Conservation (phyloP, 1,140 invertebrate genomes). For the Idris sp. region DNA sequence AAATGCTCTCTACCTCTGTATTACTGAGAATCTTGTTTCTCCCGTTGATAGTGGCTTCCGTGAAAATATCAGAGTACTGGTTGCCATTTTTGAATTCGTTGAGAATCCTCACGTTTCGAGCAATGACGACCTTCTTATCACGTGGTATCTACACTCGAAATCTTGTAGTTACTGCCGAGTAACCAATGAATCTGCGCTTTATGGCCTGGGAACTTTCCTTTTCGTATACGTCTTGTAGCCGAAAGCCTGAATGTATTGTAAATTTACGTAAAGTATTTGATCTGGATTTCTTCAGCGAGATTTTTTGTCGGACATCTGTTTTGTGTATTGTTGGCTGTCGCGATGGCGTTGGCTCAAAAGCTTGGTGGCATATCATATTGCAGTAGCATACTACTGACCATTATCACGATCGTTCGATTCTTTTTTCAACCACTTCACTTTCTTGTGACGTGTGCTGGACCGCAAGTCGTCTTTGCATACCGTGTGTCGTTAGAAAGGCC, state of each 20-base stretch:
- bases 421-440: neutral
- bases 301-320: slow-evolving; percentile 2
- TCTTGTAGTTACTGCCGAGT: neutral
- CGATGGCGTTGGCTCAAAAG: neutral
- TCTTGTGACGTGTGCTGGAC: neutral
- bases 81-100: slow-evolving; percentile 2
- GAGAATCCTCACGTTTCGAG: slow-evolving; percentile 56
- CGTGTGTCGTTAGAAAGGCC: neutral
- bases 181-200: slow-evolving; percentile 21
- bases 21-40: neutral
- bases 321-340: neutral
- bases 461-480: neutral
- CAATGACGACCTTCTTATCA: slow-evolving; percentile 53
- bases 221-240: slow-evolving; percentile 52
- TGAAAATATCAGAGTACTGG: neutral
- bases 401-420: slow-evolving; percentile 6
- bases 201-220: slow-evolving; percentile 52
- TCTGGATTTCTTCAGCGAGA: slow-evolving; percentile 7
- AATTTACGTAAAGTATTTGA: slow-evolving; percentile 61
- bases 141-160: neutral
- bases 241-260: slow-evolving; percentile 64
- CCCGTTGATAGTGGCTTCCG: slow-evolving; percentile 2
- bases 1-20: too few relatives aligned
- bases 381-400: slow-evolving; percentile 6
- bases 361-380: neutral